Conservation (phyloP, 2,113 vertebrate genomes). For the Calyptommatus sinebrachiatus region DNA sequence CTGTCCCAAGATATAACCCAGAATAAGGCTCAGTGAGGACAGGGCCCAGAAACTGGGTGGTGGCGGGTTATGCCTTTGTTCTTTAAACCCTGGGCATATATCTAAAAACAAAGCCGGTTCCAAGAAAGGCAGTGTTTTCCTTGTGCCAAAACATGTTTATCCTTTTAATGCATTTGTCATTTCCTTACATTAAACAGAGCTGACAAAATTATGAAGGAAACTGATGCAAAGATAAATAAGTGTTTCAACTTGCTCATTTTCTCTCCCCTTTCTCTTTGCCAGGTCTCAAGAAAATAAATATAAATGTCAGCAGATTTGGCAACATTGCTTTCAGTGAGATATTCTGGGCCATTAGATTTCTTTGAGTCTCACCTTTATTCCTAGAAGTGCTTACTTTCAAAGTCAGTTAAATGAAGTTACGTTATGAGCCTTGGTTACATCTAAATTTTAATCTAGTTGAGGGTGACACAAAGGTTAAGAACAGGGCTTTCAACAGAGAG, state of each 20-base stretch:
- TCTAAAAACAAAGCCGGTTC: constrained; percentile 42
- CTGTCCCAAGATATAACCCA: too few species aligned
- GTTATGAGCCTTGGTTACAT: background rate
- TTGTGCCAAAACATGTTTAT: constrained; percentile 47
- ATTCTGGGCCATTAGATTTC: constrained; percentile 17
- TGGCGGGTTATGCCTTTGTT: constrained; percentile 44
- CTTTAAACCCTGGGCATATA: constrained; percentile 40
- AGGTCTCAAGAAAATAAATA: constrained; percentile 44
- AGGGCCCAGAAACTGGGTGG: background rate
- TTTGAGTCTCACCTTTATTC: background rate
- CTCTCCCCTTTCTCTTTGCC: background rate
- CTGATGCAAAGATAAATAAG: constrained; percentile 51
- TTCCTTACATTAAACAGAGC: constrained; percentile 61
- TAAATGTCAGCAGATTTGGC: constrained; percentile 26
- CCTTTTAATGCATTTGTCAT: constrained; percentile 56
- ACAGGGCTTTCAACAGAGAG: too few species aligned
- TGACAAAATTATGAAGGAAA: constrained; percentile 55
- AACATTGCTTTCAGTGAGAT: constrained; percentile 23
- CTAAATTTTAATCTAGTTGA: too few species aligned
- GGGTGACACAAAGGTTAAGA: too few species aligned
- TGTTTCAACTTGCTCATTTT: background rate
- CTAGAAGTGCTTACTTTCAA: background rate
- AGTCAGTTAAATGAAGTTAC: too few species aligned
- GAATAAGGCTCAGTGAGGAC: too few species aligned
- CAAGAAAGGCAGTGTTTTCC: constrained; percentile 33